These are phyloP conservation scores for Lasiommata megera DNA, from an alignment of 2,888 invertebrate genomes.

Conservation along the genomic window DNA sequence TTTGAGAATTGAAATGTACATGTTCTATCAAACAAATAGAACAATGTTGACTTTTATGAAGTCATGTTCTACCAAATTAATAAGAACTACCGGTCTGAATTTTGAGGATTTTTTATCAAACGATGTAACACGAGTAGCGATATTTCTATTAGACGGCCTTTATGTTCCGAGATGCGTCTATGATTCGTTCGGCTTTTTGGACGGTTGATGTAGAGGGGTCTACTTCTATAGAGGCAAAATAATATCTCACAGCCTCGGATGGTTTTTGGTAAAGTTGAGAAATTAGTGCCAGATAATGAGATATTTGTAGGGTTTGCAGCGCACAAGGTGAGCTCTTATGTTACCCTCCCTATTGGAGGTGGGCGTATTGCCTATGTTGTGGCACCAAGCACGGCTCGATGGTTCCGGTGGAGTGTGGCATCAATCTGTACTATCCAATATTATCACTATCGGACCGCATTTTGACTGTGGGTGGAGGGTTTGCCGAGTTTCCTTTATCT, in stretches of 20 bases:
- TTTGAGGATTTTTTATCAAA: not conserved
- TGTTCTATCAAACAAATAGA: no score
- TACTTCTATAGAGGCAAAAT: not conserved
- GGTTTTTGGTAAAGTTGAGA: slow-evolving; percentile 32
- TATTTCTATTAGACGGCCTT: not conserved
- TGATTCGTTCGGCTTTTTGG: not conserved
- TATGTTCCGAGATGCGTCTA: not conserved
- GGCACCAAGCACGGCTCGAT: slow-evolving; percentile 77
- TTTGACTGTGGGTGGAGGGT: slow-evolving; percentile 59
- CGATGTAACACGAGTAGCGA: not conserved
- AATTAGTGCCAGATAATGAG: slow-evolving; percentile 55
- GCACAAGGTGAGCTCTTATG: slow-evolving; percentile 80
- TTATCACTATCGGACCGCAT: slow-evolving; percentile 35
- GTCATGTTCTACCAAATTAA: no score
- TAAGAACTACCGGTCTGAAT: no score
- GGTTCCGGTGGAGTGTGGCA: slow-evolving; percentile 65
- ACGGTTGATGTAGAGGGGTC: not conserved
- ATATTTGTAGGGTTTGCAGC: slow-evolving; percentile 76
- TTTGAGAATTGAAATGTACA: no score
- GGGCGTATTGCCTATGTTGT: slow-evolving; percentile 79
- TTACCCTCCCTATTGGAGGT: slow-evolving; percentile 81
- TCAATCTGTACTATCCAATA: slow-evolving; percentile 46
- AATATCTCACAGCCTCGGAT: not conserved
- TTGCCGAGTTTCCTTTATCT: slow-evolving; percentile 37
- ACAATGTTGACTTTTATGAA: no score